Percentiles rank a stretch among this genome's conserved stretches.
Conservation (phyloP, 2,888 invertebrate species). For the Trilocha varians region DNA sequence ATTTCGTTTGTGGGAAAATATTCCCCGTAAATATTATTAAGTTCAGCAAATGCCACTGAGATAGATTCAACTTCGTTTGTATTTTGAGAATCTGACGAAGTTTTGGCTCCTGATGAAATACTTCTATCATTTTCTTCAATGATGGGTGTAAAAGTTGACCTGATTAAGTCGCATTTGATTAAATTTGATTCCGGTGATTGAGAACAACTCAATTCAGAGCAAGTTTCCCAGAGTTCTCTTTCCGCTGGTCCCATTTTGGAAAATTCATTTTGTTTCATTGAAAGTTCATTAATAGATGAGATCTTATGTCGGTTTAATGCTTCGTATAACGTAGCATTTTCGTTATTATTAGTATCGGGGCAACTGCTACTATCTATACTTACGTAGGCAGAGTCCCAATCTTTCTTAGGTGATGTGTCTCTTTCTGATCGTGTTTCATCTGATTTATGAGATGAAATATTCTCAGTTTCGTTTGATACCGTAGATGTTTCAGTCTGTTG, state of each 20-base stretch:
- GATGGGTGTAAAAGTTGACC: conserved; percentile 53
- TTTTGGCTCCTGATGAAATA: conserved; percentile 38
- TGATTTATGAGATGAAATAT: conserved; percentile 24
- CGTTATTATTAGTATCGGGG: conserved; percentile 56
- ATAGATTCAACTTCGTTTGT: conserved; percentile 46
- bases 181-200: conserved; percentile 32
- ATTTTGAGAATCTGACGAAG: conserved; percentile 25
- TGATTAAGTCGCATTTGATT: conserved; percentile 39
- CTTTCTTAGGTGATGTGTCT: conserved; percentile 47
- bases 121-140: conserved; percentile 59
- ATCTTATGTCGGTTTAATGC: conserved; percentile 33
- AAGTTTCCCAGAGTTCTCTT: conserved; percentile 57
- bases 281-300: conserved; percentile 26
- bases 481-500: conserved; percentile 31
- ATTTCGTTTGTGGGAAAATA: conserved; percentile 45
- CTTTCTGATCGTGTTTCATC: conserved; percentile 22
- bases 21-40: conserved; percentile 52
- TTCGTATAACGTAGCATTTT: conserved; percentile 32
- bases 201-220: conserved; percentile 35
- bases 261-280: conserved; percentile 29
- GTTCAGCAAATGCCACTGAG: conserved; percentile 61
- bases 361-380: conserved; percentile 65
- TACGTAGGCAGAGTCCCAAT: conserved; percentile 71
- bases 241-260: conserved; percentile 62
- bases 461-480: conserved; percentile 26